Percentiles rank a stretch among this genome's conserved stretches.
These are phyloP conservation scores for Orthosia gothica DNA, from an alignment of 2,888 invertebrate genomes.

Conservation along the genomic window DNA sequence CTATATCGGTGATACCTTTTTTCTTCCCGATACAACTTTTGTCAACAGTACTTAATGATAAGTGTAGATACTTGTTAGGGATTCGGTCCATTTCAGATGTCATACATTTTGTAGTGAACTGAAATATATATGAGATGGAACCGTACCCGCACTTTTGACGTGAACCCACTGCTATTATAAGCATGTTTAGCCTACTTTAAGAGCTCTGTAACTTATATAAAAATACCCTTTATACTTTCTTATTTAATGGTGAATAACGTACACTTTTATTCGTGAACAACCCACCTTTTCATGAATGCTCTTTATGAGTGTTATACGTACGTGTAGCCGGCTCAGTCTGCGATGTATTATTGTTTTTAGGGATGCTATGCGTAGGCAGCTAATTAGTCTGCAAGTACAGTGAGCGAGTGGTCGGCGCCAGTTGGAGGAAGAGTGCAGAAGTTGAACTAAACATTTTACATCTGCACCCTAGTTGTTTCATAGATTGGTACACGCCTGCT, in stretches of 20 bases:
- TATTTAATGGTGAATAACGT: constrained; percentile 6
- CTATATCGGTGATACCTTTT: constrained; percentile 8
- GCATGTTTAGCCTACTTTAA: constrained; percentile 19
- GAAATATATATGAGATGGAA: constrained; percentile 38
- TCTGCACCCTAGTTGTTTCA: too few relatives aligned
- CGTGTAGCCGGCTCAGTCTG: background rate
- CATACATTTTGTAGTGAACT: constrained; percentile 28
- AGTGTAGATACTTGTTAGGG: constrained; percentile 26
- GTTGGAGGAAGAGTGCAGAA: constrained; percentile 20
- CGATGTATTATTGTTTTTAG: constrained; percentile 53
- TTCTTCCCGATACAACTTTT: background rate
- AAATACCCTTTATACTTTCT: constrained; percentile 16
- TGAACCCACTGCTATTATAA: constrained; percentile 3
- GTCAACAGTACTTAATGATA: constrained; percentile 27
- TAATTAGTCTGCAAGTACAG: constrained; percentile 53
- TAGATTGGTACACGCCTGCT: too few relatives aligned
- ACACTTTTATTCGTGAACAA: background rate
- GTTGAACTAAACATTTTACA: background rate
- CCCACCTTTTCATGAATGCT: constrained; percentile 29
- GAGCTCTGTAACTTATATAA: constrained; percentile 5
- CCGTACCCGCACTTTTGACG: constrained; percentile 19
- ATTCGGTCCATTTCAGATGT: constrained; percentile 20
- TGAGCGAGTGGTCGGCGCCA: constrained; percentile 23
- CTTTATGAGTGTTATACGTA: constrained; percentile 23
- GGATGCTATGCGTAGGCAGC: constrained; percentile 38